phyloP scores from a whole-genome alignment of 2,797 vertebrate species.

The Girardinus metallicus region DNA sequence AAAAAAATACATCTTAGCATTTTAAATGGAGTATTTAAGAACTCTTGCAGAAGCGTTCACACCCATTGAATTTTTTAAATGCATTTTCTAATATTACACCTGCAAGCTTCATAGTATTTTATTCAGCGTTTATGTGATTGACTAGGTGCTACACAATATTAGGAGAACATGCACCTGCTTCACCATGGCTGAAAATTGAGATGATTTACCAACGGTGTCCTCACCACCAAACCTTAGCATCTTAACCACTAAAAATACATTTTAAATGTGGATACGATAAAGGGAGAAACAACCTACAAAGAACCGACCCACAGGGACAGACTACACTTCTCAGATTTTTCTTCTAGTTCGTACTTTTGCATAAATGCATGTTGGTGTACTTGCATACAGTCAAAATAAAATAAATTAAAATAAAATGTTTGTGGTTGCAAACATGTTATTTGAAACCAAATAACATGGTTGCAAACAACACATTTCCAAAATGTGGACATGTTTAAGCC shows the following conservation, averaged over 20 bases:
- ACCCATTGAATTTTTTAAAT: not conserved
- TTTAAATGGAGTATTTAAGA: not conserved
- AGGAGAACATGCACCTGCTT: not conserved
- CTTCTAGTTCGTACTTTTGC: not conserved
- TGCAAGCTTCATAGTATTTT: not conserved
- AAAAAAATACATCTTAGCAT: slow-evolving; percentile 11
- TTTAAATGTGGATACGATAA: not conserved
- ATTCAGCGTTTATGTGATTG: not conserved
- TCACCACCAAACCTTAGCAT: not conserved
- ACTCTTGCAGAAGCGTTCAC: no score
- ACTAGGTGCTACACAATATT: not conserved
- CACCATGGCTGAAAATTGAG: no score
- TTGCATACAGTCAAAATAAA: not conserved
- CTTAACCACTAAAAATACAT: not conserved
- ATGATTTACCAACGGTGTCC: not conserved
- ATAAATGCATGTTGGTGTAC: not conserved
- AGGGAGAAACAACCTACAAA: not conserved
- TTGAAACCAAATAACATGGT: no score
- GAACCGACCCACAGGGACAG: not conserved
- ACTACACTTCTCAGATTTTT: not conserved
- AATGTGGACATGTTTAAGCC: not conserved
- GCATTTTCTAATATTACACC: not conserved
- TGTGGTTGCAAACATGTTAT: not conserved
- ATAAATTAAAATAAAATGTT: not conserved
- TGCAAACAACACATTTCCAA: not conserved